These are phyloP conservation scores for Sebastes fasciatus DNA, from an alignment of 2,113 vertebrate genomes.

Conservation along the genomic window DNA sequence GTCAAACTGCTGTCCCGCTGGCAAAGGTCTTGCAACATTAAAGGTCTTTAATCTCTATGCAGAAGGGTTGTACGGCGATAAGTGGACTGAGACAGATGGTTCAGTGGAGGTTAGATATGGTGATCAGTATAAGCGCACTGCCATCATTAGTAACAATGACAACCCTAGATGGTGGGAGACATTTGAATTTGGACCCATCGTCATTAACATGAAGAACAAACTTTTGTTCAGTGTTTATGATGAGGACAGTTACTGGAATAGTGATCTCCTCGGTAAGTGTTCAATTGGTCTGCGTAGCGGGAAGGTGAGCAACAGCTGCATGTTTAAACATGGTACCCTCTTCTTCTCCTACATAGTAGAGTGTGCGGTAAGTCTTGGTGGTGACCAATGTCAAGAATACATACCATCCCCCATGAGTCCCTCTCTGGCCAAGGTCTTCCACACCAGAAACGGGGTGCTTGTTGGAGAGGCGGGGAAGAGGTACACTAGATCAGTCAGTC, in stretches of 20 bases:
- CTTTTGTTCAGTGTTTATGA: slow-evolving; percentile 82
- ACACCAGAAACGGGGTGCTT: slow-evolving; percentile 71
- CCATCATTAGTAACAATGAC: slow-evolving; percentile 61
- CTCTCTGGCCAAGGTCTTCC: slow-evolving; percentile 55
- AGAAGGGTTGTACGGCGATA: slow-evolving; percentile 74
- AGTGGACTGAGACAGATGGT: slow-evolving; percentile 29
- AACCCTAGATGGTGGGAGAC: slow-evolving; percentile 70
- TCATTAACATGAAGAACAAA: slow-evolving; percentile 29
- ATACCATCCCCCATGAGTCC: slow-evolving; percentile 61
- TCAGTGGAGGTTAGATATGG: slow-evolving; percentile 74
- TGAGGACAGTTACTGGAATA: slow-evolving; percentile 66
- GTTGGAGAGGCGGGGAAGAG: slow-evolving; percentile 6
- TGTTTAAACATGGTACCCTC: slow-evolving; percentile 72
- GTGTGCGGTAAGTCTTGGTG: slow-evolving; percentile 79
- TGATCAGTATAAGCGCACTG: slow-evolving; percentile 6
- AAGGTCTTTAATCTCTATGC: slow-evolving; percentile 69
- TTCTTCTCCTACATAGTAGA: slow-evolving; percentile 62
- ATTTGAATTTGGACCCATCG: slow-evolving; percentile 74
- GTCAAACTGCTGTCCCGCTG: slow-evolving; percentile 82
- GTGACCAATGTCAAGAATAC: slow-evolving; percentile 76
- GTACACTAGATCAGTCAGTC: neutral
- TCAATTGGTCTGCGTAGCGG: slow-evolving; percentile 43
- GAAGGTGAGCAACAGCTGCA: slow-evolving; percentile 4
- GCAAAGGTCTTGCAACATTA: slow-evolving; percentile 79
- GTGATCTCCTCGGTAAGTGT: slow-evolving; percentile 78